Conservation (phyloP, 2,113 vertebrate species). For the Tenebrosternarchus preto region DNA sequence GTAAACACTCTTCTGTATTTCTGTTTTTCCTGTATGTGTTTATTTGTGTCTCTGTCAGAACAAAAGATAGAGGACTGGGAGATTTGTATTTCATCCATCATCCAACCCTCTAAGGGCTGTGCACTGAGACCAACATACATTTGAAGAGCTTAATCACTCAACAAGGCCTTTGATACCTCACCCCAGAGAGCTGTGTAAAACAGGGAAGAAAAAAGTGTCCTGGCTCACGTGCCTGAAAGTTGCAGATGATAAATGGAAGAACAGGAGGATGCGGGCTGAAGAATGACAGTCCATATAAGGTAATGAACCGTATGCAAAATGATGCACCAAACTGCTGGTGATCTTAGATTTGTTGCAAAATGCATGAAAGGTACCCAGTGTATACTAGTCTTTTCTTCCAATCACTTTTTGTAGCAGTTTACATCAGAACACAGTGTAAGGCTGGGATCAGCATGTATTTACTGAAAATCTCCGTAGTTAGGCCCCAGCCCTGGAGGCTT, state of each 20-base stretch:
- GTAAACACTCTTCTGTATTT: background rate
- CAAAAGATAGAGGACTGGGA: constrained; percentile 14
- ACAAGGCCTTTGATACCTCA: constrained; percentile 40
- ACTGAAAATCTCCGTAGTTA: too few relatives aligned
- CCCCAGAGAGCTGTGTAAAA: constrained; percentile 36
- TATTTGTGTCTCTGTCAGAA: constrained; percentile 1
- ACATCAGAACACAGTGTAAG: too few relatives aligned
- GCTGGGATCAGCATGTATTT: too few relatives aligned
- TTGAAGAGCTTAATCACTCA: constrained; percentile 43
- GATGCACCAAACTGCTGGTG: too few relatives aligned
- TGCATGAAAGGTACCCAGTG: too few relatives aligned
- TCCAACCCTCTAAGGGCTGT: constrained; percentile 21
- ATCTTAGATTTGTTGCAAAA: too few relatives aligned
- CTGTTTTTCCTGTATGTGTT: background rate
- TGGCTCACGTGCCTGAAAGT: constrained; percentile 4
- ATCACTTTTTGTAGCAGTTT: too few relatives aligned
- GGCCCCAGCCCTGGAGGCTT: too few relatives aligned
- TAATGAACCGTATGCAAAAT: too few relatives aligned
- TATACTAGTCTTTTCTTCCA: too few relatives aligned
- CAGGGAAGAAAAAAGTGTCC: constrained; percentile 10
- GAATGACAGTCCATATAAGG: background rate
- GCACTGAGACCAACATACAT: constrained; percentile 41
- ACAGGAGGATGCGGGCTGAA: background rate
- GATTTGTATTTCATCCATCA: constrained; percentile 56
- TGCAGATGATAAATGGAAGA: constrained; percentile 1